phyloP scores from a whole-genome alignment of 2,888 invertebrate species.

The Tenthredo scrophulariae region DNA sequence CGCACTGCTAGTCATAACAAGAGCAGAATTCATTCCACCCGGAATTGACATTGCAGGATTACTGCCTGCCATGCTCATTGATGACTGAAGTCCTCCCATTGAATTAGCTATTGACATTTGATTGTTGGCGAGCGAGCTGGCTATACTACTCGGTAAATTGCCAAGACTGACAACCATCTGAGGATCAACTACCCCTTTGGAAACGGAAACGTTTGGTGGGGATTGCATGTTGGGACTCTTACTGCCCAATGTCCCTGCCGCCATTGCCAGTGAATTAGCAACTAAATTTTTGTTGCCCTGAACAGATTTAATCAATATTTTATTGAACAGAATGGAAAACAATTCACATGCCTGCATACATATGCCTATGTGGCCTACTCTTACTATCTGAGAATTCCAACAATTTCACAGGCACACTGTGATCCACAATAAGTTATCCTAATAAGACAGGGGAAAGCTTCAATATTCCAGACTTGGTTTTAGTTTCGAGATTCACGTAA shows the following conservation, averaged over 20 bases:
- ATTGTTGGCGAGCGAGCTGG: slow-evolving; percentile 78
- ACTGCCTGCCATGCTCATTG: slow-evolving; percentile 82
- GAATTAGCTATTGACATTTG: slow-evolving; percentile 78
- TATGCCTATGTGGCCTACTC: background rate
- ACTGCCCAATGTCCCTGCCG: slow-evolving; percentile 88
- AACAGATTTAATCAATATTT: slow-evolving; percentile 66
- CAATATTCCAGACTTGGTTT: no score
- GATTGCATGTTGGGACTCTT: slow-evolving; percentile 93
- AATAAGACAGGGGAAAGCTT: no score
- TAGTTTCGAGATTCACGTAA: background rate
- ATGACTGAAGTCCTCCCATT: slow-evolving; percentile 79
- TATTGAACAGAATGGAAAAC: background rate
- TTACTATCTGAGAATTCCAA: background rate
- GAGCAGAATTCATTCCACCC: slow-evolving; percentile 80
- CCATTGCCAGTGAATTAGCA: slow-evolving; percentile 86
- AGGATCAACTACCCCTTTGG: slow-evolving; percentile 83
- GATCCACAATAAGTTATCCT: no score
- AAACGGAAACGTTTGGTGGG: slow-evolving; percentile 90
- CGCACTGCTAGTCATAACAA: slow-evolving; percentile 90
- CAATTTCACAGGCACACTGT: background rate
- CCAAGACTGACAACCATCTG: slow-evolving; percentile 81
- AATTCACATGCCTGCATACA: background rate
- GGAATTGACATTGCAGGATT: slow-evolving; percentile 76
- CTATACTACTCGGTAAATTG: slow-evolving; percentile 80
- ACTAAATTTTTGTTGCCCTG: slow-evolving; percentile 87